Percentiles rank a stretch among this genome's conserved stretches.
Evolutionary conservation across 2,888 invertebrate species (phyloP).

Genomic region (Orchesellides sinensis): DNA sequence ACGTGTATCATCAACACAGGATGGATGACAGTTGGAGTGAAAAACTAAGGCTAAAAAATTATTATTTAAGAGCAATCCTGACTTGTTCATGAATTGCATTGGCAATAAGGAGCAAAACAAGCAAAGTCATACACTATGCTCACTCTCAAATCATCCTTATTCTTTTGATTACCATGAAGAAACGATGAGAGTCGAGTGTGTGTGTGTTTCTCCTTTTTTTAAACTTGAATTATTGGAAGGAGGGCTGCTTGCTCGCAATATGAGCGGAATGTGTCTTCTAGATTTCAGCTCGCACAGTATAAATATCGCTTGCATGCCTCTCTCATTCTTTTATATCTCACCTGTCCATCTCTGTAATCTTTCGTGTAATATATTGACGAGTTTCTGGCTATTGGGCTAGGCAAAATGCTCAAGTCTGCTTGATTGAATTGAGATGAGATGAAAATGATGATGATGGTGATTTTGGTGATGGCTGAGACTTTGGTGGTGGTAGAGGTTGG

Average conservation of each 20-base stretch:
- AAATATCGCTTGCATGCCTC: too few species aligned
- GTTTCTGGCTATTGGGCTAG: conserved; percentile 63
- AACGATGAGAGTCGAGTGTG: neutral
- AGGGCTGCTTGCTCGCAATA: conserved; percentile 23
- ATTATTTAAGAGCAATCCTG: conserved; percentile 58
- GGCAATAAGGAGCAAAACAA: conserved; percentile 34
- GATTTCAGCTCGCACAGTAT: neutral
- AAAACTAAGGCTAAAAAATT: conserved; percentile 28
- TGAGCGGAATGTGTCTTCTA: neutral
- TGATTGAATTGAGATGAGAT: conserved; percentile 65
- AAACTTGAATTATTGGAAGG: conserved; percentile 12
- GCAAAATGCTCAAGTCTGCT: conserved; percentile 43
- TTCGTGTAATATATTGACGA: conserved; percentile 55
- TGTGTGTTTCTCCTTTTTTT: neutral
- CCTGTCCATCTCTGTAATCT: conserved; percentile 64
- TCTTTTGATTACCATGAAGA: neutral
- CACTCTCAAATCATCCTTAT: neutral
- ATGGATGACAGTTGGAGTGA: conserved; percentile 12
- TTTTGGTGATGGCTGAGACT: conserved; percentile 35
- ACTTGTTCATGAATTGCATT: conserved; percentile 52
- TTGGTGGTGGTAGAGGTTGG: neutral
- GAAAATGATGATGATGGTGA: conserved; percentile 55
- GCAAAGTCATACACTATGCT: neutral
- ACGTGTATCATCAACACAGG: conserved; percentile 8
- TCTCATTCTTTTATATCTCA: conserved; percentile 50